Evolutionary conservation across 2,797 vertebrate genomes (phyloP).

Genomic region (Jordanella pulchra): DNA sequence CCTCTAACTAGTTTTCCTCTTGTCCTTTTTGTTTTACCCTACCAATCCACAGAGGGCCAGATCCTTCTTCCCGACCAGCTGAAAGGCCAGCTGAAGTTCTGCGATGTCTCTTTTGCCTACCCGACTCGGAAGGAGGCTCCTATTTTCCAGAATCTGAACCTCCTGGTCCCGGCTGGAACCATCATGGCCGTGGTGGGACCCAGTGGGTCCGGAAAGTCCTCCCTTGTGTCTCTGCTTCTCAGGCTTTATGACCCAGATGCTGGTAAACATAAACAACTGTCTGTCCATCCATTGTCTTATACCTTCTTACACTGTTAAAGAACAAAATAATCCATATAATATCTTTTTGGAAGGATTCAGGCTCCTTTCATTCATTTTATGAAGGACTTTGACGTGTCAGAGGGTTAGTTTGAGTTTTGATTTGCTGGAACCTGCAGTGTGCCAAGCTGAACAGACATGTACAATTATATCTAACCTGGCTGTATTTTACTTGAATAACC

Average conservation of each 20-base stretch:
- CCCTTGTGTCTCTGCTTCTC: constrained; percentile 90
- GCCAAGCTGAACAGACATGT: no score
- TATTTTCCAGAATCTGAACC: constrained; percentile 88
- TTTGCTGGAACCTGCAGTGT: no score
- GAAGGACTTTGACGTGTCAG: no score
- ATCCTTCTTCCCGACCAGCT: constrained; percentile 80
- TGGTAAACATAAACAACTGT: constrained; percentile 40
- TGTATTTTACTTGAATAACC: no score
- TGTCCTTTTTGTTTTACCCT: background rate
- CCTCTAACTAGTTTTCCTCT: background rate
- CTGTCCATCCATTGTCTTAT: background rate
- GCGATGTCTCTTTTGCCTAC: constrained; percentile 87
- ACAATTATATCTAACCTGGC: no score
- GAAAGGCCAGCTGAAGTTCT: constrained; percentile 89
- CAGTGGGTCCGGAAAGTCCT: constrained; percentile 95
- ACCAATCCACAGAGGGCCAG: constrained; percentile 81
- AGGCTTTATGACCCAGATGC: constrained; percentile 86
- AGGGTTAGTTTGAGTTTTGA: no score
- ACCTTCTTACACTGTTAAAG: background rate
- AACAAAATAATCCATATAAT: no score
- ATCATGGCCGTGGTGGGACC: constrained; percentile 93
- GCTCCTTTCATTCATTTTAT: no score
- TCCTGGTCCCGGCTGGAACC: constrained; percentile 88
- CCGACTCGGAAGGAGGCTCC: constrained; percentile 87
- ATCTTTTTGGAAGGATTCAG: no score